phyloP scores from a whole-genome alignment of 2,888 invertebrate genomes.

The Acanthosepion pharaonis region DNA sequence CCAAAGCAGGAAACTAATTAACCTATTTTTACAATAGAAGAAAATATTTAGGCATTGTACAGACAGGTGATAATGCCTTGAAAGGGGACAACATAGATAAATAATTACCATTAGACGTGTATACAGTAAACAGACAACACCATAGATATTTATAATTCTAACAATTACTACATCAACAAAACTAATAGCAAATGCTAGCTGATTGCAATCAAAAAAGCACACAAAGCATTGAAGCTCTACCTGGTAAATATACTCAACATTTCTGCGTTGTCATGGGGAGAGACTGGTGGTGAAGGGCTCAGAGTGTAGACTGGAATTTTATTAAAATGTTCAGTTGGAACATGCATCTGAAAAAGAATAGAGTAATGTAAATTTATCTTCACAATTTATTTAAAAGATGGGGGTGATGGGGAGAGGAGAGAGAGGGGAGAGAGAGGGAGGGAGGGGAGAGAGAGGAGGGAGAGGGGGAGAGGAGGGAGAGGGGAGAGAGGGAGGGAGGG shows the following conservation, averaged over 20 bases:
- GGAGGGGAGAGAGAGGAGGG: no score
- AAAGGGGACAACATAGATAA: neutral
- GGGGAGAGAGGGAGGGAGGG: no score
- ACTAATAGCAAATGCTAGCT: neutral
- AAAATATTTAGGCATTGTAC: neutral
- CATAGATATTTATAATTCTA: neutral
- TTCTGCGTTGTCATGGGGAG: slow-evolving; percentile 62
- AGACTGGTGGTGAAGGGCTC: slow-evolving; percentile 78
- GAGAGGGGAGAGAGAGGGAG: no score
- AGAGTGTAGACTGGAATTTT: slow-evolving; percentile 94
- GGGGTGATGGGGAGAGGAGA: no score
- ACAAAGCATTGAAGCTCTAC: slow-evolving; percentile 49
- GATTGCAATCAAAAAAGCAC: neutral
- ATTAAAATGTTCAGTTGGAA: slow-evolving; percentile 95
- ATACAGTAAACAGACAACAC: neutral
- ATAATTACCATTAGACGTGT: neutral
- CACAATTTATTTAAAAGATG: no score
- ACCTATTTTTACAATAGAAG: neutral
- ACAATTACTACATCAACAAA: no score
- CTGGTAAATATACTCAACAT: slow-evolving; percentile 54
- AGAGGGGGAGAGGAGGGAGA: no score
- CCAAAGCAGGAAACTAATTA: no score
- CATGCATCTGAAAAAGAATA: slow-evolving; percentile 84
- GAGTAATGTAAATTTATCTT: neutral
- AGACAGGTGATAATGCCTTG: no score